Conservation (phyloP, 2,888 invertebrate species). For the Heliconius charithonia region DNA sequence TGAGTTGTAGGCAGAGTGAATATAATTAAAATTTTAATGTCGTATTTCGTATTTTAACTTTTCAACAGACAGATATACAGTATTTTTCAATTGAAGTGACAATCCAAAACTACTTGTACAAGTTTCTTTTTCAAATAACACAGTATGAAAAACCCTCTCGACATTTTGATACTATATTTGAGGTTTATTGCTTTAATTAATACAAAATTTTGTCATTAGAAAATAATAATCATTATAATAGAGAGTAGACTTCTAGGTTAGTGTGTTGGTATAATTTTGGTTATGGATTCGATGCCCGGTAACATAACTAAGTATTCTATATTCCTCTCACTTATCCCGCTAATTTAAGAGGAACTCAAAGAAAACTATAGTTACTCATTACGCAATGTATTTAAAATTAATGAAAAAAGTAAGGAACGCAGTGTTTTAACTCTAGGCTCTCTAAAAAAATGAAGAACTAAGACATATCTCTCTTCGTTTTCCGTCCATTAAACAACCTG, state of each 20-base stretch:
- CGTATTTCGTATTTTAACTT: background rate
- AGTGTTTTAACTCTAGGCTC: background rate
- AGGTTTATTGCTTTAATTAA: constrained; percentile 4
- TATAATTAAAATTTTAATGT: background rate
- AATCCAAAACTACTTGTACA: constrained; percentile 10
- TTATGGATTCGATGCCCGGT: background rate
- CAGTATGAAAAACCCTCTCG: background rate
- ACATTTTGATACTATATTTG: background rate
- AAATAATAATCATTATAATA: background rate
- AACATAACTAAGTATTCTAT: too few species aligned
- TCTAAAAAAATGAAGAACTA: background rate
- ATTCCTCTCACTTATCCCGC: background rate
- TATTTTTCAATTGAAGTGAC: background rate
- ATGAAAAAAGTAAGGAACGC: background rate
- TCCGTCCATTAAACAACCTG: background rate
- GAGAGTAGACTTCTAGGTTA: background rate
- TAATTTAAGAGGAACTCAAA: too few species aligned
- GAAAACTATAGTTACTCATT: too few species aligned
- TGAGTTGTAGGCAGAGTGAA: background rate
- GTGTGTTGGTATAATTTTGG: background rate
- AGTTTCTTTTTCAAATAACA: constrained; percentile 7
- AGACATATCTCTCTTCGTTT: background rate
- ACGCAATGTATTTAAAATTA: background rate
- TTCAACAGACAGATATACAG: background rate
- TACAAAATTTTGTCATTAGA: background rate